phyloP scores from a whole-genome alignment of 2,888 invertebrate genomes.

The Sicus ferrugineus region DNA sequence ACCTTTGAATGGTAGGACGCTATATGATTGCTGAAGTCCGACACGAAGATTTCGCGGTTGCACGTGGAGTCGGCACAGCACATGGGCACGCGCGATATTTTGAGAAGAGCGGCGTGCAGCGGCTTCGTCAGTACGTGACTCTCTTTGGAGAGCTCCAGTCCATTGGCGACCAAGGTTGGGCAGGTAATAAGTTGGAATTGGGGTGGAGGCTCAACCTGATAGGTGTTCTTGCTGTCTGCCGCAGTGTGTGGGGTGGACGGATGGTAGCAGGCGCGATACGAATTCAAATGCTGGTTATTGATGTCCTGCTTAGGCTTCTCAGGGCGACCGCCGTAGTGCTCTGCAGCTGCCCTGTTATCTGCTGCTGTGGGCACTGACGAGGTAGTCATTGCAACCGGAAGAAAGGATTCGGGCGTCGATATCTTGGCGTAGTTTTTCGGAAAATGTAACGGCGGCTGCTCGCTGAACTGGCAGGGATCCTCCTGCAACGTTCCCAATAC shows the following conservation, averaged over 20 bases:
- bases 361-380: background rate
- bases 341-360: background rate
- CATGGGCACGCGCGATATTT: slow-evolving; percentile 50
- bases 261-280: slow-evolving; percentile 41
- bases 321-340: background rate
- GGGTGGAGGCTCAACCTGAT: slow-evolving; percentile 35
- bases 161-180: slow-evolving; percentile 28
- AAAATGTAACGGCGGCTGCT: slow-evolving; percentile 21
- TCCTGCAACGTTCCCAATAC: slow-evolving; percentile 43
- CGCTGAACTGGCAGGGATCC: slow-evolving; percentile 31
- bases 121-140: slow-evolving; percentile 34
- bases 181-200: slow-evolving; percentile 47
- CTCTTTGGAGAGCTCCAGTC: slow-evolving; percentile 35
- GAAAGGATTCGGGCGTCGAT: background rate
- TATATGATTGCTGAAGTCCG: slow-evolving; percentile 56
- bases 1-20: slow-evolving; percentile 51
- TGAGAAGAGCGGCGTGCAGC: slow-evolving; percentile 36
- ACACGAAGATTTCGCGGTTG: slow-evolving; percentile 50
- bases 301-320: slow-evolving; percentile 24
- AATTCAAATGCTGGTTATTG: slow-evolving; percentile 36
- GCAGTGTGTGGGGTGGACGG: slow-evolving; percentile 13
- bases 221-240: slow-evolving; percentile 7
- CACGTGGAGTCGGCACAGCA: slow-evolving; percentile 54
- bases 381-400: background rate
- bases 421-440: slow-evolving; percentile 36